These are phyloP conservation scores for Neogobius melanostomus DNA, from an alignment of 2,113 vertebrate genomes.

Conservation along the genomic window DNA sequence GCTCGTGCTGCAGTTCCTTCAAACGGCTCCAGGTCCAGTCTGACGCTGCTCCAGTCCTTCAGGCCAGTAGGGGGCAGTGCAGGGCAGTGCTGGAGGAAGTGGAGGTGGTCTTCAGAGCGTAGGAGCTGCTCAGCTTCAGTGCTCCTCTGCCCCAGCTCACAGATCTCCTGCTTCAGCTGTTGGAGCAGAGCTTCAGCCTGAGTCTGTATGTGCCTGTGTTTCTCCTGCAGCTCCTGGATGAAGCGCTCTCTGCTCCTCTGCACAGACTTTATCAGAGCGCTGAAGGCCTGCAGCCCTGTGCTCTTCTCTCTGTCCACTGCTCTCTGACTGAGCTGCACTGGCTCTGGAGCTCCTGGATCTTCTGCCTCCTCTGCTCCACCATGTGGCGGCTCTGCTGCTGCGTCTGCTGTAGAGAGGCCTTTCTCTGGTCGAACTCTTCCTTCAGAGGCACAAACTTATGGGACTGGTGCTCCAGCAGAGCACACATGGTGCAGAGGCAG, in stretches of 20 bases:
- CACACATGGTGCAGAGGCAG: constrained; percentile 20
- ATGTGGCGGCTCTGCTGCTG: not conserved
- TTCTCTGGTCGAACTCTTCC: constrained; percentile 2
- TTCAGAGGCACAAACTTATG: constrained; percentile 6
- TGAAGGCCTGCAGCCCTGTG: constrained; percentile 14
- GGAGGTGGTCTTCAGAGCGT: too few relatives aligned
- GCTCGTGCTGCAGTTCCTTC: not conserved
- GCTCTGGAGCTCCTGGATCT: constrained; percentile 5
- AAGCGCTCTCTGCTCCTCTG: constrained; percentile 19
- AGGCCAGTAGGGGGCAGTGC: not conserved
- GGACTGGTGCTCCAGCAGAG: not conserved
- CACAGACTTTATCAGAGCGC: constrained; percentile 16
- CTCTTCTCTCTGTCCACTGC: constrained; percentile 24
- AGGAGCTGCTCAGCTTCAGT: not conserved
- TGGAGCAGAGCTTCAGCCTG: not conserved
- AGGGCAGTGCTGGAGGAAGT: too few relatives aligned
- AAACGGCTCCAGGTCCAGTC: not conserved
- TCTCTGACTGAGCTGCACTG: constrained; percentile 9
- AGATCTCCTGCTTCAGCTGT: constrained; percentile 3
- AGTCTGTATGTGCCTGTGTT: not conserved
- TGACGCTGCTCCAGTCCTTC: not conserved
- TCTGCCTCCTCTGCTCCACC: constrained; percentile 9
- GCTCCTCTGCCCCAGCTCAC: not conserved
- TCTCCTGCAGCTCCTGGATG: constrained; percentile 15
- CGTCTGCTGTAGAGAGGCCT: not conserved